Evolutionary conservation across 1,140 invertebrate genomes (phyloP).

Genomic region (Tetragnatha versicolor): DNA sequence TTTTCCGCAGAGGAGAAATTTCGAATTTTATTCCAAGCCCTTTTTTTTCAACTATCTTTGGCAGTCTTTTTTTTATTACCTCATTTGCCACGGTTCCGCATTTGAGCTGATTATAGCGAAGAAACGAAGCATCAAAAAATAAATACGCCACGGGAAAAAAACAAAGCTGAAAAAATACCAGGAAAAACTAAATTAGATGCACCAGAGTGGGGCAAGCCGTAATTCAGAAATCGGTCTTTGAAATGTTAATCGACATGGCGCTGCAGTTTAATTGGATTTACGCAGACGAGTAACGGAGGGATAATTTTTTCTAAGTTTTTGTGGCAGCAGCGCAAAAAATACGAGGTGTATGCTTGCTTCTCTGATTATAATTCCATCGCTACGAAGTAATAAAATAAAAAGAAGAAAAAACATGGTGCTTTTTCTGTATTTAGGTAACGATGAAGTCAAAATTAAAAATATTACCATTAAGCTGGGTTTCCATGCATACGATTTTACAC

Average conservation of each 20-base stretch:
- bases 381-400: not conserved
- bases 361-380: conserved; percentile 24
- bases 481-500: too few relatives aligned
- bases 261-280: conserved; percentile 29
- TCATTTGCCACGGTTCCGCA: not conserved
- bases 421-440: not conserved
- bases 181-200: conserved; percentile 28
- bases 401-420: not conserved
- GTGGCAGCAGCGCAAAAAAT: not conserved
- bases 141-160: not conserved
- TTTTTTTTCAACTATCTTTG: not conserved
- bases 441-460: conserved; percentile 28
- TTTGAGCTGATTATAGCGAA: conserved; percentile 5
- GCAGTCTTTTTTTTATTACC: not conserved
- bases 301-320: conserved; percentile 38
- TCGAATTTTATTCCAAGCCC: not conserved
- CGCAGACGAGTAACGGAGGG: not conserved
- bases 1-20: conserved; percentile 1
- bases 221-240: conserved; percentile 14
- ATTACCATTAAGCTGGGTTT: not conserved
- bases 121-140: not conserved
- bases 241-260: conserved; percentile 26
- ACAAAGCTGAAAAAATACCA: not conserved
- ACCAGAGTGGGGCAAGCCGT: not conserved
- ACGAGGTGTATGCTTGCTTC: not conserved